Evolutionary conservation across 1,140 invertebrate species (phyloP), one percentile per base, ranked within the genome.

Genomic region (Orchesella cincta): DNA sequence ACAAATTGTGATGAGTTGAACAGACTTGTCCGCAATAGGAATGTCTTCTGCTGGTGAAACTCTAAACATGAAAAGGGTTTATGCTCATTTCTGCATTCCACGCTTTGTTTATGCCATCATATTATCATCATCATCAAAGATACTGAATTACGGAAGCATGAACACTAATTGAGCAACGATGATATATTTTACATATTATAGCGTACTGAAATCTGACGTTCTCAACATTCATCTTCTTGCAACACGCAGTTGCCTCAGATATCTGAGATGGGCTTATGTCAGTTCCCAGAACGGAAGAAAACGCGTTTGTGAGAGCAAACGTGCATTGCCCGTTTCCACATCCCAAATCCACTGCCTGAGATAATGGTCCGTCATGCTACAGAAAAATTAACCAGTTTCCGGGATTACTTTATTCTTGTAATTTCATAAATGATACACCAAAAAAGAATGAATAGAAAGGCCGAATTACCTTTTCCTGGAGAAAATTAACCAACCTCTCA

Each of bases 291-390:
- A 88, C 85, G 62, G 83, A 80, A 16, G 80, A 70, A 78, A 88
- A 88, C 81, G 86, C 83, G 3, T 83, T 82, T 28, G 83, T 77
- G 33, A 88, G 78, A 1, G 84, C 77, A 29, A 81, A 36, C 3
- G 86, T 88, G 74, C 86, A 87, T 80, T 88, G 87, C n/a, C 88
- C 88, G n/a, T 85, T 84, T 12, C 79, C 79, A 73, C 75, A 76
- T 2, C 75, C 75, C 64, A 76, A 34, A 34, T 76, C 75, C 64
- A 76, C 75, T 2, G 39, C 75, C 1, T 34, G 71, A n/a, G 57
- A 34, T n/a, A 76, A 35, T 18, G 74, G 39, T 39, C 79, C 78
- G 26, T 29, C n/a, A 34, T 78, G 75, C 79, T 82, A 34, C 5
- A 39, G 54, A 51, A 75, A 77, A 73, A 34, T 12, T 26, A 75